Evolutionary conservation across 37 sponge, comb jelly and placozoan genomes (phyloP).

Genomic region (Crambe crambe): DNA sequence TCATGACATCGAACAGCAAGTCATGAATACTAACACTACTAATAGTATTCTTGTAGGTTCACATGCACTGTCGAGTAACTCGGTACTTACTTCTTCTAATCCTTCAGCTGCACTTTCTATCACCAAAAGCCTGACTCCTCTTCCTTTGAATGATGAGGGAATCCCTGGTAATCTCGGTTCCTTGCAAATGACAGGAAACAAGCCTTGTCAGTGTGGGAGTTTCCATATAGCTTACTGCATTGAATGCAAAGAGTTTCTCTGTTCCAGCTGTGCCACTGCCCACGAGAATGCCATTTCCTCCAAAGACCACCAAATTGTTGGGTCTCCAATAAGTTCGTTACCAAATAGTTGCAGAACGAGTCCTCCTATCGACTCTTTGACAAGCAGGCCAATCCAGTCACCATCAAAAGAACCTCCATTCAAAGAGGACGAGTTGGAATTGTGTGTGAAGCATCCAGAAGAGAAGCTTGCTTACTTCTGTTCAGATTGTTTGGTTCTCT

Average conservation of each 20-base stretch:
- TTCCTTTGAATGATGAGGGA: not conserved
- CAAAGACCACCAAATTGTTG: constrained; percentile 26
- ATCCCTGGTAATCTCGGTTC: not conserved
- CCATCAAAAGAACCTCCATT: constrained; percentile 9
- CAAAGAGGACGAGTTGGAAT: constrained; percentile 12
- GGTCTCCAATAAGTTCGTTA: constrained; percentile 6
- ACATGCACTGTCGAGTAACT: not conserved
- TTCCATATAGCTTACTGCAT: constrained; percentile 34
- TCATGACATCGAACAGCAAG: not conserved
- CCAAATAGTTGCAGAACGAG: constrained; percentile 1
- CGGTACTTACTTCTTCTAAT: not conserved
- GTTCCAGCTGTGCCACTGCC: constrained; percentile 18
- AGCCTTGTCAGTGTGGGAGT: not conserved
- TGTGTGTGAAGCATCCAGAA: constrained; percentile 28
- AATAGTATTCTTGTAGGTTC: not conserved
- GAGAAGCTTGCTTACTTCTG: constrained; percentile 50
- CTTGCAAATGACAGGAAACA: not conserved
- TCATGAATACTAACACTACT: not conserved
- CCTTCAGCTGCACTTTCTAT: not conserved
- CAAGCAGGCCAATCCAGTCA: constrained; percentile 1
- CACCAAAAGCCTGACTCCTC: not conserved
- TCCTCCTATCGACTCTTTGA: not conserved
- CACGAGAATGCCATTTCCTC: constrained; percentile 17
- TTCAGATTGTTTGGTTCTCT: constrained; percentile 14
- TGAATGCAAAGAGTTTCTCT: constrained; percentile 57